Percentiles rank a stretch among this genome's conserved stretches.
phyloP scores from a whole-genome alignment of 2,797 vertebrate species.

The Sebastes itinus region DNA sequence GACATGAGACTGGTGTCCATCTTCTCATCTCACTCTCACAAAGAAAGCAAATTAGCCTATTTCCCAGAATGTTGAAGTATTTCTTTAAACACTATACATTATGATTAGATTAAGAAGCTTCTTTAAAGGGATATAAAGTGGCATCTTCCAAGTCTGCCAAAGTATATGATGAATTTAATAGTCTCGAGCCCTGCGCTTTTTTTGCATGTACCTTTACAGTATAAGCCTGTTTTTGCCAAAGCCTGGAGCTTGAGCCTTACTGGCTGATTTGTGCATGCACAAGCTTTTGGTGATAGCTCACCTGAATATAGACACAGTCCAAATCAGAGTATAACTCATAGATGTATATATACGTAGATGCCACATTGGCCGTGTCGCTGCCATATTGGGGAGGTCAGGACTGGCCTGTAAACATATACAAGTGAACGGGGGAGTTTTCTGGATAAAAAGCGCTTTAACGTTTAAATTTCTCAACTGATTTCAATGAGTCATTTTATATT shows the following conservation, averaged over 20 bases:
- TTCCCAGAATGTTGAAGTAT: slow-evolving; percentile 10
- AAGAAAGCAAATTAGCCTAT: not conserved
- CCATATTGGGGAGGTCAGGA: not conserved
- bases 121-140: slow-evolving; percentile 36
- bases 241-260: slow-evolving; percentile 64
- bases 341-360: not conserved
- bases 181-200: slow-evolving; percentile 42
- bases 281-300: slow-evolving; percentile 59
- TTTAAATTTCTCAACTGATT: too few species aligned
- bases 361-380: too few species aligned
- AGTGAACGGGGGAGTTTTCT: not conserved
- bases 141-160: slow-evolving; percentile 45
- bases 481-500: too few species aligned
- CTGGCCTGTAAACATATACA: not conserved
- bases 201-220: slow-evolving; percentile 74
- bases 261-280: slow-evolving; percentile 73
- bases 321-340: slow-evolving; percentile 43
- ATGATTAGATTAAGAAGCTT: slow-evolving; percentile 58
- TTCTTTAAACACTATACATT: slow-evolving; percentile 26
- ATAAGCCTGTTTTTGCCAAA: slow-evolving; percentile 69
- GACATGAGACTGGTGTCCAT: not conserved
- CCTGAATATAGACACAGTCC: slow-evolving; percentile 52
- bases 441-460: not conserved
- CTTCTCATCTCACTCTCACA: slow-evolving; percentile 1
- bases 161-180: slow-evolving; percentile 29